A percentile compares a stretch with the other conserved stretches of the same genome.
phyloP scores from a whole-genome alignment of 2,888 invertebrate species.

The Machimus rusticus region DNA sequence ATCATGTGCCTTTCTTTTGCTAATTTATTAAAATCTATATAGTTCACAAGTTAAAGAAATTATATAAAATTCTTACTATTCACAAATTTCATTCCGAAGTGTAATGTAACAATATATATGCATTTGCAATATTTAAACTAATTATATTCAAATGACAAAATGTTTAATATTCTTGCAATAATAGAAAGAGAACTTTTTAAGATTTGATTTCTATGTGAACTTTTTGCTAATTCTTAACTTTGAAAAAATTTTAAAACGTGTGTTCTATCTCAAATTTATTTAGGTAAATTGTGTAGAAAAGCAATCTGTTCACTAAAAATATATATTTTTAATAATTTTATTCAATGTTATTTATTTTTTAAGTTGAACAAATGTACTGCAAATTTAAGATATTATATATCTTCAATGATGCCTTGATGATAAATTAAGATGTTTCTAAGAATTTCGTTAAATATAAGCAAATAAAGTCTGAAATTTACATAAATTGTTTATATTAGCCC shows the following conservation, averaged over 20 bases:
- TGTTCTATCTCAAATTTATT: not conserved
- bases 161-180: not conserved
- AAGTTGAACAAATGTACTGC: not conserved
- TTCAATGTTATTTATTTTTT: not conserved
- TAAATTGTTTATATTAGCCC: not conserved
- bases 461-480: conserved; percentile 4
- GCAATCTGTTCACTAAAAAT: not conserved
- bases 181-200: not conserved
- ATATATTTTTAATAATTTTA: not conserved
- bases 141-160: not conserved
- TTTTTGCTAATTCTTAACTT: not conserved
- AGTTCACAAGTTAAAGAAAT: not conserved
- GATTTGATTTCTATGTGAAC: not conserved
- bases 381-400: conserved; percentile 15
- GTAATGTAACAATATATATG: not conserved
- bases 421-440: not conserved
- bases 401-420: not conserved
- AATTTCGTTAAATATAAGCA: not conserved
- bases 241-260: not conserved
- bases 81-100: not conserved
- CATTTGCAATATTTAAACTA: not conserved
- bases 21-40: not conserved
- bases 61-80: not conserved
- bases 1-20: not conserved
- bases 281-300: not conserved